Evolutionary conservation across 1,140 invertebrate genomes (phyloP).

Genomic region (Ostrea denselamellosa): DNA sequence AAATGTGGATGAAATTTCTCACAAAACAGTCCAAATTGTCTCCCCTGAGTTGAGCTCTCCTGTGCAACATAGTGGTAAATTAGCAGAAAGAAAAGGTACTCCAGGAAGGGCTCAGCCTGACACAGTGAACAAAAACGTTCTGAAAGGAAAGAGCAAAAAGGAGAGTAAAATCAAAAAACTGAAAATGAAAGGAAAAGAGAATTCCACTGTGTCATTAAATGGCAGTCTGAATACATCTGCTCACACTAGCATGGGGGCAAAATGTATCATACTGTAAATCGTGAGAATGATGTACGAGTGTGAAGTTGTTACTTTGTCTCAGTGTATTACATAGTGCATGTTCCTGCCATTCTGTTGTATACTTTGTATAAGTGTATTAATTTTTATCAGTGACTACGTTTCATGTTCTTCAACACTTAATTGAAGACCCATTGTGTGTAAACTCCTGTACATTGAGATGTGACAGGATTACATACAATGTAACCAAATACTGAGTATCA

Average conservation of each 20-base stretch:
- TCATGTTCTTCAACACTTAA: no score
- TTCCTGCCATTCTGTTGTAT: no score
- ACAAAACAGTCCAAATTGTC: constrained; percentile 9
- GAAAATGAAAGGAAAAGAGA: neutral
- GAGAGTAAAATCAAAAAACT: constrained; percentile 25
- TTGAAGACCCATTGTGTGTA: no score
- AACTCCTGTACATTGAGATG: no score
- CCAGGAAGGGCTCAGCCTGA: neutral
- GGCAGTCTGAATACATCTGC: constrained; percentile 25
- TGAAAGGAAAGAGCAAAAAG: neutral
- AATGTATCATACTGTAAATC: constrained; percentile 29
- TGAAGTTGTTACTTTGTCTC: no score
- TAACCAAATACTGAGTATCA: no score
- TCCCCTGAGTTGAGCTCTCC: constrained; percentile 16
- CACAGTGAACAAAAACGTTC: neutral
- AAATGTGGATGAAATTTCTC: neutral
- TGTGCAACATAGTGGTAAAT: neutral
- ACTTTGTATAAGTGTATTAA: no score
- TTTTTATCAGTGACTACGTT: no score
- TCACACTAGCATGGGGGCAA: constrained; percentile 5
- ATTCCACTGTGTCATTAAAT: neutral
- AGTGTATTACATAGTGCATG: no score
- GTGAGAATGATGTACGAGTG: no score
- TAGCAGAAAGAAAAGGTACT: neutral
- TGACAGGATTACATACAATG: no score